These are phyloP conservation scores for Argya squamiceps DNA, from an alignment of 2,797 vertebrate species.

Conservation along the genomic window DNA sequence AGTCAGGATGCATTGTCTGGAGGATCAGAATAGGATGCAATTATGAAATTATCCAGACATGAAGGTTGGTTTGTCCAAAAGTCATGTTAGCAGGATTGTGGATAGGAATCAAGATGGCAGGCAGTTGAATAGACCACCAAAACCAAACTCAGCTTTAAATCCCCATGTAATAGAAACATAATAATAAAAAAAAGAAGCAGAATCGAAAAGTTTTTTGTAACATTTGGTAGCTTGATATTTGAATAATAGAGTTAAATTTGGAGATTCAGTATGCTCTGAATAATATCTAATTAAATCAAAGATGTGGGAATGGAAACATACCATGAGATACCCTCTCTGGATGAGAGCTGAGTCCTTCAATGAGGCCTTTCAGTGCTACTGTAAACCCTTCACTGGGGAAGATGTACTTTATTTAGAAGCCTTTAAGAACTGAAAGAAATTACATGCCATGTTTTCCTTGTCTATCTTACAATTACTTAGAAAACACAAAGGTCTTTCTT, in stretches of 20 bases:
- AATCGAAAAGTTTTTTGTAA: not conserved
- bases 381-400: not conserved
- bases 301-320: not conserved
- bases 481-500: not conserved
- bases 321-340: not conserved
- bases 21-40: not conserved
- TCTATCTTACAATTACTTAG: not conserved
- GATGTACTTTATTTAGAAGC: not conserved
- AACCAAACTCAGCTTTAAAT: not conserved
- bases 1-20: not conserved
- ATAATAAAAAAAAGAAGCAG: accelerated
- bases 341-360: not conserved
- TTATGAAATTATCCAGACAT: not conserved
- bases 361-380: not conserved
- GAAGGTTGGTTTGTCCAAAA: not conserved
- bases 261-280: not conserved
- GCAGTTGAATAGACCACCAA: not conserved
- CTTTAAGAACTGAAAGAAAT: not conserved
- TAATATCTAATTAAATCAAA: not conserved
- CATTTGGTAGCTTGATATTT: not conserved
- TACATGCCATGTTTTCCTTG: not conserved
- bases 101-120: not conserved
- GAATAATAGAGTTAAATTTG: not conserved
- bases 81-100: not conserved
- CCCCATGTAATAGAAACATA: accelerated